These are phyloP conservation scores for Teleogryllus oceanicus DNA, from an alignment of 2,888 invertebrate genomes.

Conservation along the genomic window DNA sequence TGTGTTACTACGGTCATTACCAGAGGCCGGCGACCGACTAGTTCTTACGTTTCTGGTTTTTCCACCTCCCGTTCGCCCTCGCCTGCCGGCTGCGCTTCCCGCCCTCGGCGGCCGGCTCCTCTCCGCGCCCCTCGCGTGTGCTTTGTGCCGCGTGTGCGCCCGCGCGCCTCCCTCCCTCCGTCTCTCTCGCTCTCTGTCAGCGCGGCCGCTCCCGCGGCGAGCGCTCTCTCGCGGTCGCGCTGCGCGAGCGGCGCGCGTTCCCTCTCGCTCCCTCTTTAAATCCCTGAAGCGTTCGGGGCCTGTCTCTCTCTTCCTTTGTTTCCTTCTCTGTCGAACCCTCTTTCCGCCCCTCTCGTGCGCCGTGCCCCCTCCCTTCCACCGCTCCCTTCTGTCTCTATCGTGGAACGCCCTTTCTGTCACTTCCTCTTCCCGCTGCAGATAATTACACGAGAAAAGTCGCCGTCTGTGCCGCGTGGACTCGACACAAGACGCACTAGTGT, in stretches of 20 bases:
- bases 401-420: background rate
- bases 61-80: constrained; percentile 43
- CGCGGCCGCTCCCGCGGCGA: constrained; percentile 4
- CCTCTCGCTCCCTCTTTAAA: too few species aligned
- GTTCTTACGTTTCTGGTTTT: background rate
- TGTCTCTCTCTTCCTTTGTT: too few species aligned
- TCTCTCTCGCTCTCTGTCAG: constrained; percentile 38
- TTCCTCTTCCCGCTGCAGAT: too few species aligned
- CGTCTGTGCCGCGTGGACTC: too few species aligned
- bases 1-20: too few species aligned
- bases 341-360: background rate
- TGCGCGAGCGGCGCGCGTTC: background rate
- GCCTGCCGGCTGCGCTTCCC: constrained; percentile 44
- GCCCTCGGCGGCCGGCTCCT: constrained; percentile 40
- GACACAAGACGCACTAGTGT: too few species aligned
- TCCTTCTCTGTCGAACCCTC: too few species aligned
- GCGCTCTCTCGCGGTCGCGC: background rate
- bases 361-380: background rate
- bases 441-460: too few species aligned
- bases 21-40: too few species aligned
- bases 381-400: background rate
- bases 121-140: constrained; percentile 37
- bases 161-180: constrained; percentile 37
- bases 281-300: background rate
- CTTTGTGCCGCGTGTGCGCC: constrained; percentile 36